phyloP scores from a whole-genome alignment of 1,140 invertebrate species.

The Maconellicoccus hirsutus region DNA sequence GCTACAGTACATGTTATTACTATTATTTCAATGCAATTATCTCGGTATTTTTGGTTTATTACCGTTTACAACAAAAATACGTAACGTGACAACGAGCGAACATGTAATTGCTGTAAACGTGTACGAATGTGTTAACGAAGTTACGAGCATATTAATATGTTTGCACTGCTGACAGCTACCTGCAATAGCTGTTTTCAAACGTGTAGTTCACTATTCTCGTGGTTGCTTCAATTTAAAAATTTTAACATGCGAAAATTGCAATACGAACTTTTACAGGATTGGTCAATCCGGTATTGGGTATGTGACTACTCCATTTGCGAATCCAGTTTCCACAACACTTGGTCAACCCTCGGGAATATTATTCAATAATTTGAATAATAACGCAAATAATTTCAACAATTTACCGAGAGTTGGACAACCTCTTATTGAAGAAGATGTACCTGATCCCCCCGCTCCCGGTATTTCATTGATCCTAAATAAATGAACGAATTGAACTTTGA shows the following conservation, averaged over 20 bases:
- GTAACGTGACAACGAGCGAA: background rate
- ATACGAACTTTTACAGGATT: background rate
- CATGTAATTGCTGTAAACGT: background rate
- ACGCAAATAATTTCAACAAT: background rate
- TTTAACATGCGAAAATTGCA: background rate
- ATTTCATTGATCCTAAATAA: no score
- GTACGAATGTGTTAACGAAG: no score
- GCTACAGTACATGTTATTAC: no score
- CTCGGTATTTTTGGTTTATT: background rate
- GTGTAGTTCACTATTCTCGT: no score
- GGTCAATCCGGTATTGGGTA: background rate
- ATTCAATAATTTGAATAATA: background rate
- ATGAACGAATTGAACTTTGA: no score
- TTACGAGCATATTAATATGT: no score
- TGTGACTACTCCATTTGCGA: background rate
- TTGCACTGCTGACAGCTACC: no score
- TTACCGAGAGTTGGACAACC: background rate
- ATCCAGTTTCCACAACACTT: background rate
- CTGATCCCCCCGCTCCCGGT: background rate
- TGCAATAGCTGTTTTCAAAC: no score
- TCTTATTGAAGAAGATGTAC: background rate
- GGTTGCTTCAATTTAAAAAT: background rate
- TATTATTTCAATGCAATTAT: background rate
- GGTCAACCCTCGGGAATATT: background rate
- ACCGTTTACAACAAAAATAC: background rate